A percentile compares a stretch with the other conserved stretches of the same genome.
Evolutionary conservation across 2,888 invertebrate genomes (phyloP).

Genomic region (Acanthosepion lycidas): DNA sequence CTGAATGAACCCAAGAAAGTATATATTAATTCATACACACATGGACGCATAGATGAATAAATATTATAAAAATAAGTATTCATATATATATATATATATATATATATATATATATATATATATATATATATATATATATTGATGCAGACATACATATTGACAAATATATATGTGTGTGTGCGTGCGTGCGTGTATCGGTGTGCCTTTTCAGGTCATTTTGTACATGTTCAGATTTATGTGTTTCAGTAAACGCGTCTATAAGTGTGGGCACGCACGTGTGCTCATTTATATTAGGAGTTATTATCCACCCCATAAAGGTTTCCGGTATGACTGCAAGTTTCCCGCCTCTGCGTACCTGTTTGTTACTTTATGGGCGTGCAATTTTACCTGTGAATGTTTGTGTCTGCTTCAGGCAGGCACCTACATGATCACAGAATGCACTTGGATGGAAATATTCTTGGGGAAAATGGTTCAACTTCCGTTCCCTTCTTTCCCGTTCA

Average conservation of each 20-base stretch:
- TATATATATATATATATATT: neutral
- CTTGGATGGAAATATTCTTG: neutral
- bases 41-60: neutral
- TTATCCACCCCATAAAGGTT: neutral
- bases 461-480: neutral
- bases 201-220: too few species aligned
- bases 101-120: neutral
- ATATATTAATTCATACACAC: neutral
- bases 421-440: neutral
- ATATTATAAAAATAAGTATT: neutral
- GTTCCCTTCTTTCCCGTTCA: neutral
- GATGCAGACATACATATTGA: too few species aligned
- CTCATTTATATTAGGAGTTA: neutral
- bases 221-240: too few species aligned
- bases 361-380: too few species aligned
- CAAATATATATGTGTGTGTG: too few species aligned
- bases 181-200: too few species aligned
- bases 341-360: too few species aligned
- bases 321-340: neutral
- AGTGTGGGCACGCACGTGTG: too few species aligned
- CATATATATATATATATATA: neutral
- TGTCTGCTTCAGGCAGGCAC: neutral
- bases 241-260: neutral
- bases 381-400: too few species aligned
- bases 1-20: neutral